Conservation (phyloP, 2,113 vertebrate genomes). For the Chrysemys picta region DNA sequence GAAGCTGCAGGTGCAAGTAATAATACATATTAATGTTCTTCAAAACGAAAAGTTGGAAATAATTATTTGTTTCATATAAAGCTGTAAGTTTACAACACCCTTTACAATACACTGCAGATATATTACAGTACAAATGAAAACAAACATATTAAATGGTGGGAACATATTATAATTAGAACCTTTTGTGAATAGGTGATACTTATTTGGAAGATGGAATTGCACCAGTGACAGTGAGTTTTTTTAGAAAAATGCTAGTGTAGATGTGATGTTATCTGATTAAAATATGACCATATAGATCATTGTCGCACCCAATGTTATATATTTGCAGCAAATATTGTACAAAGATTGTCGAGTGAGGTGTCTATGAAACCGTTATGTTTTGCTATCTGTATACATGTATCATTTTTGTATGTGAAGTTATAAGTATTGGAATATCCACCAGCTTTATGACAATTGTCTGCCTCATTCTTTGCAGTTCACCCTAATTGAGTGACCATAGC, state of each 20-base stretch:
- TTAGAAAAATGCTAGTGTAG: neutral
- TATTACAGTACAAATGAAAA: neutral
- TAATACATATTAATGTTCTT: neutral
- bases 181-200: neutral
- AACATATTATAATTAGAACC: neutral
- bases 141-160: neutral
- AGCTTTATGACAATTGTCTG: too few relatives aligned
- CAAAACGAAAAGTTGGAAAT: neutral
- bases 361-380: too few relatives aligned
- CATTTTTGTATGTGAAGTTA: too few relatives aligned
- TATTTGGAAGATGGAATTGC: neutral
- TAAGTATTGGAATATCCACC: too few relatives aligned
- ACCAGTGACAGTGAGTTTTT: neutral
- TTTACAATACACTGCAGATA: neutral
- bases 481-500: too few relatives aligned
- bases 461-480: too few relatives aligned
- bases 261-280: neutral
- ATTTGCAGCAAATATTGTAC: too few relatives aligned
- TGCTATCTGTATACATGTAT: too few relatives aligned
- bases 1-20: conserved; percentile 84
- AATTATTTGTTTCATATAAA: neutral
- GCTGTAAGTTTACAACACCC: neutral
- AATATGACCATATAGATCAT: too few relatives aligned
- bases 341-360: too few relatives aligned
- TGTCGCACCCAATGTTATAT: too few relatives aligned